Evolutionary conservation across 2,113 vertebrate genomes (phyloP).

Genomic region (Cyanoderma ruficeps): DNA sequence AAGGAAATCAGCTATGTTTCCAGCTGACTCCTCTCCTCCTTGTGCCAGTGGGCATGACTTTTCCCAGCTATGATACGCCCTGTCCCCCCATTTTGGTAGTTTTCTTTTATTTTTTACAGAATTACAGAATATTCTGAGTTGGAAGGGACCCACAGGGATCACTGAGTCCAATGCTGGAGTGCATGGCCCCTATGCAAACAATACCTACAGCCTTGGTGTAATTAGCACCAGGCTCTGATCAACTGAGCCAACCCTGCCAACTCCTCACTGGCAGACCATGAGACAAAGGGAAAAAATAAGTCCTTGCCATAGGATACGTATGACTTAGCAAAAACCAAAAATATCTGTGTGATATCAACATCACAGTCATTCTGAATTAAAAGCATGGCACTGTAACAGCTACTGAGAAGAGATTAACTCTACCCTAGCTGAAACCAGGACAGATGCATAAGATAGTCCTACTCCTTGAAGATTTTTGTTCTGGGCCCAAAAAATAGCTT

Average conservation of each 20-base stretch:
- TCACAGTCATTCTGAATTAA: background rate
- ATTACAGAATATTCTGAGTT: background rate
- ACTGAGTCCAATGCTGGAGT: rapidly evolving
- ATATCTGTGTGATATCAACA: background rate
- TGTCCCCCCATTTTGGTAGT: too few species aligned
- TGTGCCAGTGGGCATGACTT: background rate
- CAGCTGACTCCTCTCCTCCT: background rate
- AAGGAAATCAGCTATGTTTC: background rate
- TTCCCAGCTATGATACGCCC: background rate
- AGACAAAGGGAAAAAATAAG: background rate
- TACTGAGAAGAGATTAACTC: background rate
- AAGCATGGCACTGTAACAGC: background rate
- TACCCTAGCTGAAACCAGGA: background rate
- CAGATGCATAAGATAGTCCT: background rate
- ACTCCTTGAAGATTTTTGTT: background rate
- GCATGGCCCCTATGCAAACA: background rate
- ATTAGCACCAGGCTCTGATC: background rate
- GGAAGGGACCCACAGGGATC: background rate
- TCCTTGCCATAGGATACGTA: background rate
- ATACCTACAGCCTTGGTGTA: background rate
- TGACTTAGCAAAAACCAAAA: background rate
- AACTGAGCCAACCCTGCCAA: background rate
- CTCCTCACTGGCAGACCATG: background rate
- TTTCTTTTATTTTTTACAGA: background rate
- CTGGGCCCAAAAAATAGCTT: background rate